phyloP scores from a whole-genome alignment of 2,888 invertebrate species.

The Diarsia dahlii region DNA sequence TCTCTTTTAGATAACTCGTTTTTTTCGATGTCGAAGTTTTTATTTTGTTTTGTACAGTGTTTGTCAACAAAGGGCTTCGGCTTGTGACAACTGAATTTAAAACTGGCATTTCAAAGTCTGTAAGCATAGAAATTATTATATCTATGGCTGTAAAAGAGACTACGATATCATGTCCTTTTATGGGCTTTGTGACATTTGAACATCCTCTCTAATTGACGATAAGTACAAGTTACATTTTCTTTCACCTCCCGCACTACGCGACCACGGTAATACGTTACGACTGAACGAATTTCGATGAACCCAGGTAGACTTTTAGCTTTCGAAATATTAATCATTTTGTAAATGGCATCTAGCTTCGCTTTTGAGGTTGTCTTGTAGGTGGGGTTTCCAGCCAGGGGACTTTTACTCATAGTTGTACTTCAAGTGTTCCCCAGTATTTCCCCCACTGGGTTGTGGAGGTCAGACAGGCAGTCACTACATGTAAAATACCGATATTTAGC shows the following conservation, averaged over 20 bases:
- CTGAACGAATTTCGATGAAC: background rate
- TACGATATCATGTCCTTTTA: background rate
- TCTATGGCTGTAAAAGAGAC: background rate
- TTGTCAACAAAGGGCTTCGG: slow-evolving; percentile 10
- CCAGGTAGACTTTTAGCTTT: background rate
- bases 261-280: background rate
- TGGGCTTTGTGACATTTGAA: background rate
- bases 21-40: background rate
- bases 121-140: too few species aligned
- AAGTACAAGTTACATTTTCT: background rate
- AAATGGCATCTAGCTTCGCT: background rate
- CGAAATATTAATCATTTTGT: background rate
- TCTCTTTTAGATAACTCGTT: slow-evolving; percentile 12
- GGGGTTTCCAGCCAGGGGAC: background rate
- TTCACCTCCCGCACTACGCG: background rate
- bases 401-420: background rate
- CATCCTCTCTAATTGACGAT: background rate
- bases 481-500: too few species aligned
- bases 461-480: too few species aligned
- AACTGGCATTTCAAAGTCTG: background rate
- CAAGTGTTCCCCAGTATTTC: too few species aligned
- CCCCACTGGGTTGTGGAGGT: too few species aligned
- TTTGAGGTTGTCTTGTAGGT: background rate
- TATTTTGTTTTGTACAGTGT: slow-evolving; percentile 7
- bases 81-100: background rate